phyloP scores from a whole-genome alignment of 1,140 invertebrate genomes.

The Sycophila sp. region DNA sequence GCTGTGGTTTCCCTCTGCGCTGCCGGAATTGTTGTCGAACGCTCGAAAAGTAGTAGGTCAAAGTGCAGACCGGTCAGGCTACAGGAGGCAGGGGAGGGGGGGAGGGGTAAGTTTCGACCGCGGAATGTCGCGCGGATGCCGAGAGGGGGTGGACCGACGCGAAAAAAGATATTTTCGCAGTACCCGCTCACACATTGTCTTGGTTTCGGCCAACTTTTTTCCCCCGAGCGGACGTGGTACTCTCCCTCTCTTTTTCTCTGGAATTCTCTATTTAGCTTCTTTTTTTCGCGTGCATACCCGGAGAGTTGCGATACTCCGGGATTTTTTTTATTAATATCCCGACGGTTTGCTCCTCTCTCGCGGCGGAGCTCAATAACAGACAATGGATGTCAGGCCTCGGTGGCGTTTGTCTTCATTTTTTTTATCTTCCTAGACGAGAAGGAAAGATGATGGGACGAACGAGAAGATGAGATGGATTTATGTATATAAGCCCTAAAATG shows the following conservation, averaged over 20 bases:
- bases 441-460: neutral
- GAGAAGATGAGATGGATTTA: neutral
- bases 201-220: neutral
- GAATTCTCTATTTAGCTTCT: no score
- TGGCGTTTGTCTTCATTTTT: neutral
- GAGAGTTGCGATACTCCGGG: no score
- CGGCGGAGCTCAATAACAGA: neutral
- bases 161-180: neutral
- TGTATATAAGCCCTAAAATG: neutral
- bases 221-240: neutral
- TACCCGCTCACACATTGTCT: neutral
- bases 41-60: slow-evolving; percentile 6
- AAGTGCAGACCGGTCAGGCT: no score
- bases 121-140: neutral
- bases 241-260: neutral
- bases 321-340: slow-evolving; percentile 4
- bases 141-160: no score
- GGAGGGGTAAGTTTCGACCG: neutral
- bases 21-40: slow-evolving; percentile 14
- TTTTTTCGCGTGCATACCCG: no score
- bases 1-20: neutral
- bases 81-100: neutral
- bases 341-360: neutral
- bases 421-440: neutral
- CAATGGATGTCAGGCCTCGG: neutral